These are phyloP conservation scores for Protobothrops mucrosquamatus DNA, from an alignment of 2,113 vertebrate genomes.

Conservation along the genomic window DNA sequence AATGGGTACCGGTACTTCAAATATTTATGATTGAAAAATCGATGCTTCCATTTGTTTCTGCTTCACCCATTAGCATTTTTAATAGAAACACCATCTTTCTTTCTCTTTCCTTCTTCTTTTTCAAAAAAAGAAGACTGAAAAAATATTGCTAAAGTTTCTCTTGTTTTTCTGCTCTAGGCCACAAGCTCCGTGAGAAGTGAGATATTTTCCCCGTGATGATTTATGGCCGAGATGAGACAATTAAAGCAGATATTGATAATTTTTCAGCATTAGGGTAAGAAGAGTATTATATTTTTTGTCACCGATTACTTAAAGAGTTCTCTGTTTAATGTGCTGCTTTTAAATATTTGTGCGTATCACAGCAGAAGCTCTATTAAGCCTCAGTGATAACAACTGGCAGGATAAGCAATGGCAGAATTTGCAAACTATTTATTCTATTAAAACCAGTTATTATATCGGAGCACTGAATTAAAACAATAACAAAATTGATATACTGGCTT, in stretches of 20 bases:
- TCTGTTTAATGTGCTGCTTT: constrained; percentile 36
- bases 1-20: constrained; percentile 3
- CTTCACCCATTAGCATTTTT: neutral
- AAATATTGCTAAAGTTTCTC: neutral
- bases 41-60: constrained; percentile 3
- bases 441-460: neutral
- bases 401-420: constrained; percentile 26
- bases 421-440: constrained; percentile 23
- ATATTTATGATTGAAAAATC: constrained; percentile 8
- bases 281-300: constrained; percentile 12
- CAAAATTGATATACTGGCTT: constrained; percentile 22
- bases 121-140: neutral
- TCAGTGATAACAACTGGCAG: neutral
- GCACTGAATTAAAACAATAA: constrained; percentile 13
- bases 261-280: constrained; percentile 31
- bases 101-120: neutral
- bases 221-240: neutral
- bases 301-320: constrained; percentile 40
- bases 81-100: neutral
- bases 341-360: constrained; percentile 16
- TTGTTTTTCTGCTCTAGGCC: constrained; percentile 31
- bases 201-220: neutral
- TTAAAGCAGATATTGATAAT: constrained; percentile 10
- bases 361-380: constrained; percentile 10
- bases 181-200: neutral